Conservation (phyloP, 2,113 vertebrate species). For the Tauraco erythrolophus region DNA sequence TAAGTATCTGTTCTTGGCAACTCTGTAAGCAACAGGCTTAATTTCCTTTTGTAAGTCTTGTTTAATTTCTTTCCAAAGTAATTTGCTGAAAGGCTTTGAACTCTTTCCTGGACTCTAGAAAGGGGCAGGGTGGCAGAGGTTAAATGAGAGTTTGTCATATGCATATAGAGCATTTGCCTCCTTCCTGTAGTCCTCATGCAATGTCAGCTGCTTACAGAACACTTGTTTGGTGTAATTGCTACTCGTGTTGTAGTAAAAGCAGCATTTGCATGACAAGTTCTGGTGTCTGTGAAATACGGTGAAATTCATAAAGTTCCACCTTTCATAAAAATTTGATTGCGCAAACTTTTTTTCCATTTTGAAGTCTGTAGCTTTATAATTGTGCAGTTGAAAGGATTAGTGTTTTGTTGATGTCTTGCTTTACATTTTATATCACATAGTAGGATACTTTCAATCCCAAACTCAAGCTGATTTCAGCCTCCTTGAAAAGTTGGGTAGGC, state of each 20-base stretch:
- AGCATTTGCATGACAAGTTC: fast-evolving
- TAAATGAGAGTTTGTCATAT: background rate
- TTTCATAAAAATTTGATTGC: background rate
- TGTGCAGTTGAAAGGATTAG: background rate
- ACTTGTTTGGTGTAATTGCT: background rate
- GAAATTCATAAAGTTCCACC: background rate
- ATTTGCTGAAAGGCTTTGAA: background rate
- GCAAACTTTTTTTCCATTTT: background rate
- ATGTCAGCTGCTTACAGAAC: background rate
- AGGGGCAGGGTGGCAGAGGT: background rate
- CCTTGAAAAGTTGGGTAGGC: background rate
- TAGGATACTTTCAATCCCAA: background rate
- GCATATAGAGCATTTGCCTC: background rate
- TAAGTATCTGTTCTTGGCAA: background rate
- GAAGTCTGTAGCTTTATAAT: background rate
- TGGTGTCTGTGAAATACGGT: background rate
- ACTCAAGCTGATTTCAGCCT: background rate
- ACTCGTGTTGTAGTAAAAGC: background rate
- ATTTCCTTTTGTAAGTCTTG: background rate
- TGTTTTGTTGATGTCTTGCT: background rate
- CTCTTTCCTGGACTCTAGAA: background rate
- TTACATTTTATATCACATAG: background rate
- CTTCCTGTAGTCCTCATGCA: background rate
- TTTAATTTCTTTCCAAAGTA: background rate
- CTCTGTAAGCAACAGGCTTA: background rate